Percentiles rank a stretch among this genome's conserved stretches.
phyloP scores from a whole-genome alignment of 1,140 invertebrate species.

The Gryon sp. region DNA sequence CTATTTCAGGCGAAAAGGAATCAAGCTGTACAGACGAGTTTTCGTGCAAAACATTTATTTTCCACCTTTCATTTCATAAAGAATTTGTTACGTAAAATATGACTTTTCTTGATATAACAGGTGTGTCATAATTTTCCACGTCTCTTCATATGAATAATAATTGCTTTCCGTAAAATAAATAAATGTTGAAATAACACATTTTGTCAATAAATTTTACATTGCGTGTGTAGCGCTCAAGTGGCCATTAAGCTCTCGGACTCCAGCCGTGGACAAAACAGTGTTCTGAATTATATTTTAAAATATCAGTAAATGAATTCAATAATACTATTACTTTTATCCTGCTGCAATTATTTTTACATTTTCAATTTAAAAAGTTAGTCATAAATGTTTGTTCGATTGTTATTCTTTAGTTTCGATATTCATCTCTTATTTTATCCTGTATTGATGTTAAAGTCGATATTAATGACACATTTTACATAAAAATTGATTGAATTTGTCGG shows the following conservation, averaged over 20 bases:
- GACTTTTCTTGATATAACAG: constrained; percentile 21
- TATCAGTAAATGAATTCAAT: too few relatives aligned
- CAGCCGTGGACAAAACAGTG: too few relatives aligned
- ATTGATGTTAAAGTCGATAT: too few relatives aligned
- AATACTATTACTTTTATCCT: too few relatives aligned
- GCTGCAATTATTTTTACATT: too few relatives aligned
- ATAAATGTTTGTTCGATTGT: too few relatives aligned
- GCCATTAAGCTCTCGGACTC: constrained; percentile 3
- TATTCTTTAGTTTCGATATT: too few relatives aligned
- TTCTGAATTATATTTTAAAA: too few relatives aligned
- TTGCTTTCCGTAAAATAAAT: constrained; percentile 30
- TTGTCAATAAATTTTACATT: constrained; percentile 29
- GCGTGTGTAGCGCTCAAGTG: constrained; percentile 19
- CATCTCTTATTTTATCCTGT: too few relatives aligned
- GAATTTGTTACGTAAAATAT: constrained; percentile 33
- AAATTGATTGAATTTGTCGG: too few relatives aligned
- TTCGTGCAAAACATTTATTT: constrained; percentile 37
- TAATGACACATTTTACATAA: too few relatives aligned
- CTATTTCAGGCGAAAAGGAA: not conserved
- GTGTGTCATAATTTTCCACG: constrained; percentile 25
- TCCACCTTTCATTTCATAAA: constrained; percentile 19
- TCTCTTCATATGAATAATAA: constrained; percentile 48
- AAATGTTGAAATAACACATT: constrained; percentile 45
- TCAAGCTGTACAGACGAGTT: constrained; percentile 6
- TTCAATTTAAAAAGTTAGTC: too few relatives aligned